phyloP scores from a whole-genome alignment of 2,797 vertebrate genomes.

The Mormyrops attenuatus region DNA sequence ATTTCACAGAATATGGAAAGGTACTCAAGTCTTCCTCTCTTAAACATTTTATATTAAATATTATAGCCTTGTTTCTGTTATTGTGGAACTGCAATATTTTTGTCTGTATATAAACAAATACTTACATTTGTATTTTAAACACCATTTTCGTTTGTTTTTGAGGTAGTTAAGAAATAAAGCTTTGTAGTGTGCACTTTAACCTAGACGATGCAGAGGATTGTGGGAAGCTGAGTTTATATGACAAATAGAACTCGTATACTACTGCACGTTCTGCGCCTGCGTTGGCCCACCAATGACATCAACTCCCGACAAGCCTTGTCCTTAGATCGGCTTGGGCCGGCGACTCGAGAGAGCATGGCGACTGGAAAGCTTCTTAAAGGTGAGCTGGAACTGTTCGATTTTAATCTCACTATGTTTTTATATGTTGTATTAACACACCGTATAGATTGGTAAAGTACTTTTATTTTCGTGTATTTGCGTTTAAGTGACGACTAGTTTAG shows the following conservation, averaged over 20 bases:
- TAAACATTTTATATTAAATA: neutral
- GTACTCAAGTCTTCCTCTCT: neutral
- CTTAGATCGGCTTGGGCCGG: conserved; percentile 45
- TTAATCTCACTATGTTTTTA: neutral
- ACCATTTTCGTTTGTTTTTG: neutral
- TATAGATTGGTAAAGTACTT: neutral
- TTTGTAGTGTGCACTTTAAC: neutral
- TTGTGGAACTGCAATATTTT: neutral
- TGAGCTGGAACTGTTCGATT: conserved; percentile 32
- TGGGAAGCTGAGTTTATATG: conserved; percentile 15
- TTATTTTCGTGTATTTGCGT: neutral
- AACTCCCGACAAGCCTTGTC: conserved; percentile 16
- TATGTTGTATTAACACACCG: neutral
- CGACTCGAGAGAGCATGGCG: conserved; percentile 58
- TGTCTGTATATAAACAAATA: neutral
- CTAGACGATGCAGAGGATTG: neutral
- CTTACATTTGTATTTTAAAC: neutral
- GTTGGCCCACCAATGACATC: conserved; percentile 5
- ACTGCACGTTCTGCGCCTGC: neutral
- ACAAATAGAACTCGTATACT: neutral
- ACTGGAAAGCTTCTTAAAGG: conserved; percentile 52
- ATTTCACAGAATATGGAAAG: neutral
- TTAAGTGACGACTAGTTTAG: neutral
- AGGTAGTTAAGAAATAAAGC: conserved; percentile 20
- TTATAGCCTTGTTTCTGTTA: neutral